A percentile compares a stretch with the other conserved stretches of the same genome.
Conservation (phyloP, 2,113 vertebrate genomes). For the Cynopterus brachyotis region DNA sequence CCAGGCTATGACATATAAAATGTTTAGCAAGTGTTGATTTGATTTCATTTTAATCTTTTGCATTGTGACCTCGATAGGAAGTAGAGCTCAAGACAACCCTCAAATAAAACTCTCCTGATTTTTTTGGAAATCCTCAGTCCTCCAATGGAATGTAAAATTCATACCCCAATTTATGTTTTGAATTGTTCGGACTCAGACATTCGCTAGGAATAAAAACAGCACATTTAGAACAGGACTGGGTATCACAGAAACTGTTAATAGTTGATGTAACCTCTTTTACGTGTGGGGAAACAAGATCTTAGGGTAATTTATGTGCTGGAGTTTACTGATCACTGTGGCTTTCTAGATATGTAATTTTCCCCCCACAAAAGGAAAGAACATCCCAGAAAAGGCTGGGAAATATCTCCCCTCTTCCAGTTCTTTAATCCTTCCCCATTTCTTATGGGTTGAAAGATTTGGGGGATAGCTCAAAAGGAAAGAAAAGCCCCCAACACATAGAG, state of each 20-base stretch:
- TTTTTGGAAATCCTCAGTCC: background rate
- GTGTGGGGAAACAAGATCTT: background rate
- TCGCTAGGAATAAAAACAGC: constrained; percentile 4
- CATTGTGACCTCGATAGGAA: background rate
- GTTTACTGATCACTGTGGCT: constrained; percentile 14
- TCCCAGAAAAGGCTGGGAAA: background rate
- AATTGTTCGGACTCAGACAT: constrained; percentile 10
- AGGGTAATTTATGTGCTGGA: background rate
- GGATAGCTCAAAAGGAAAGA: background rate
- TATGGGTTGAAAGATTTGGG: background rate
- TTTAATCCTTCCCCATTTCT: background rate
- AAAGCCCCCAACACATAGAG: background rate
- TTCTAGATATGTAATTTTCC: background rate
- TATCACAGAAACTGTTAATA: background rate
- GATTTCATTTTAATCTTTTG: background rate
- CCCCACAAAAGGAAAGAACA: background rate
- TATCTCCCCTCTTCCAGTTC: background rate
- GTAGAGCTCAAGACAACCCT: background rate
- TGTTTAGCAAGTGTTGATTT: constrained; percentile 9
- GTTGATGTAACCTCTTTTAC: background rate
- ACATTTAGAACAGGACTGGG: background rate
- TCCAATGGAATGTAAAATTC: background rate
- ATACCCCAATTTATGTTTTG: background rate
- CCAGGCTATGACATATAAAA: background rate
- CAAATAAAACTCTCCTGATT: background rate